Evolutionary conservation across 2,797 vertebrate genomes (phyloP).

Genomic region (Rhabdophis nuchalis): DNA sequence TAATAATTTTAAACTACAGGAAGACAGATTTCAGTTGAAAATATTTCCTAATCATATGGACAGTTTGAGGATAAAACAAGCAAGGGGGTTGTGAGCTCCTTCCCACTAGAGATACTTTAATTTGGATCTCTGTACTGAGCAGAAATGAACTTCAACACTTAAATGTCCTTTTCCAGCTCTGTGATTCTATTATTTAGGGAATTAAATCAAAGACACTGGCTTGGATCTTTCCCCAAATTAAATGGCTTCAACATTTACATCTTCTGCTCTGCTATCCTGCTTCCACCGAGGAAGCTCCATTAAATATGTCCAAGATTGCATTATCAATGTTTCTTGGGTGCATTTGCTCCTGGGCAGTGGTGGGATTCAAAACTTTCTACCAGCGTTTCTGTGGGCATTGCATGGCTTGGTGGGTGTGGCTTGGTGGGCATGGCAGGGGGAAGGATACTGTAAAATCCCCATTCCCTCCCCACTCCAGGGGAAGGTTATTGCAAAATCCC

Average conservation of each 20-base stretch:
- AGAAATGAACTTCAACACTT: neutral
- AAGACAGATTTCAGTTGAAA: neutral
- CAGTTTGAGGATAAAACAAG: neutral
- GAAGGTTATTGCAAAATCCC: too few species aligned
- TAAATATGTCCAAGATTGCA: neutral
- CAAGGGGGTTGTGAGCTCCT: neutral
- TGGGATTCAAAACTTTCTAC: too few species aligned
- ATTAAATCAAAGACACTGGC: neutral
- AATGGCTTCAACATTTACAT: neutral
- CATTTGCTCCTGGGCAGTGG: neutral
- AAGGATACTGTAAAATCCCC: too few species aligned
- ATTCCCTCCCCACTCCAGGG: too few species aligned
- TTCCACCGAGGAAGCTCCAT: neutral
- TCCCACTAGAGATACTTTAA: neutral
- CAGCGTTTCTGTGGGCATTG: too few species aligned
- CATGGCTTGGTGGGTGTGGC: too few species aligned
- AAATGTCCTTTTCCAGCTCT: neutral
- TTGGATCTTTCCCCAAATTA: neutral
- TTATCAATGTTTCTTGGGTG: neutral
- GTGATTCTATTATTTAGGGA: neutral
- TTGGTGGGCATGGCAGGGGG: too few species aligned
- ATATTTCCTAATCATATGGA: neutral
- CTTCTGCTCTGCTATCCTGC: neutral
- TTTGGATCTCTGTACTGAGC: neutral
- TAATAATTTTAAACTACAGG: neutral